phyloP scores from a whole-genome alignment of 2,888 invertebrate genomes.

The Chymomyza fuscimana region DNA sequence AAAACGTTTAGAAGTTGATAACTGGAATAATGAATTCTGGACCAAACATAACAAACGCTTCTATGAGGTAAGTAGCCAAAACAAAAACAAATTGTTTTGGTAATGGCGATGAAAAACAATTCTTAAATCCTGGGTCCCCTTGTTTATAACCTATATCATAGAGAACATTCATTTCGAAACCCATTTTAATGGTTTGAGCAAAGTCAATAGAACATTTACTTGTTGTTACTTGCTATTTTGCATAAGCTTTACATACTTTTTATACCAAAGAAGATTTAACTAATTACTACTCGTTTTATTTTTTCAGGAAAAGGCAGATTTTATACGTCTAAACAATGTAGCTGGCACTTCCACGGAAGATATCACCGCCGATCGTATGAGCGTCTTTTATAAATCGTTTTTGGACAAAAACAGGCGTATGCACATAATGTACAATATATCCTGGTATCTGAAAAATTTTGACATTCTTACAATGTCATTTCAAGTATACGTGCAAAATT shows the following conservation, averaged over 20 bases:
- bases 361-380: constrained; percentile 90
- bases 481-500: constrained; percentile 81
- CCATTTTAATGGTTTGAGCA: too few species aligned
- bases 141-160: too few species aligned
- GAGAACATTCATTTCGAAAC: too few species aligned
- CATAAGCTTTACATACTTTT: background rate
- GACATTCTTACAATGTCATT: constrained; percentile 83
- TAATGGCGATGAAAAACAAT: too few species aligned
- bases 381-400: constrained; percentile 92
- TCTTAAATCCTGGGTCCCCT: too few species aligned
- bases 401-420: constrained; percentile 89
- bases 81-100: background rate
- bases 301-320: constrained; percentile 83
- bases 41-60: constrained; percentile 88
- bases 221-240: background rate
- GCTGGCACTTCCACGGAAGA: constrained; percentile 79
- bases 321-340: constrained; percentile 81
- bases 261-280: background rate
- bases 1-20: constrained; percentile 85
- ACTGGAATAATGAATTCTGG: constrained; percentile 94
- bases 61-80: constrained; percentile 81
- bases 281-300: constrained; percentile 9
- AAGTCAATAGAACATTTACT: background rate
- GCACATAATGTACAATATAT: constrained; percentile 88
- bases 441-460: constrained; percentile 91